A percentile compares a stretch with the other conserved stretches of the same genome.
Conservation (phyloP, 2,113 vertebrate genomes). For the Passer domesticus region DNA sequence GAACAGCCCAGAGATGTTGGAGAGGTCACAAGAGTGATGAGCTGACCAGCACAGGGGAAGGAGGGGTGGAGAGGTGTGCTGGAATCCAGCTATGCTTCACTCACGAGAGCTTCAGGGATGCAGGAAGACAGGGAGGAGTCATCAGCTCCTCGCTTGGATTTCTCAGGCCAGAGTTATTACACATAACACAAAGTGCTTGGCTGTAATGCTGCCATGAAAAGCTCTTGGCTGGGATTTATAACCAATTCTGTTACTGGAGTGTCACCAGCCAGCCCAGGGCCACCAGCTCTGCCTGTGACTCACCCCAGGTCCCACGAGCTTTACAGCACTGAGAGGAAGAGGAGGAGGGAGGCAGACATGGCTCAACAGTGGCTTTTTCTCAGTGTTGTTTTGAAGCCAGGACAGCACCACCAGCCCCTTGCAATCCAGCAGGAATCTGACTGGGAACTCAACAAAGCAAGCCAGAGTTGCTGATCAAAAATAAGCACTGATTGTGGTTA, state of each 20-base stretch:
- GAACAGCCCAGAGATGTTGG: background rate
- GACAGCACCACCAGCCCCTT: background rate
- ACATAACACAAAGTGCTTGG: background rate
- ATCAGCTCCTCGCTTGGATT: background rate
- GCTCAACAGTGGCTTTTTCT: background rate
- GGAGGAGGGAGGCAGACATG: background rate
- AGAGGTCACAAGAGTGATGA: background rate
- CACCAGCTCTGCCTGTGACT: rapidly evolving
- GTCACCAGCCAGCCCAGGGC: background rate
- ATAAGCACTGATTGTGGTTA: background rate
- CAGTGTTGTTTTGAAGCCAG: background rate
- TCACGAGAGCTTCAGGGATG: background rate
- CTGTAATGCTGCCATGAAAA: background rate
- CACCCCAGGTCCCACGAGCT: background rate
- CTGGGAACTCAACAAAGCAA: background rate
- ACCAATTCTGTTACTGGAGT: background rate
- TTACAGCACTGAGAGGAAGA: rapidly evolving
- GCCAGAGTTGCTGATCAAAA: background rate
- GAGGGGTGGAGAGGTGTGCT: background rate
- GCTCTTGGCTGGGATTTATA: background rate
- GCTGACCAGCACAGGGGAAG: background rate
- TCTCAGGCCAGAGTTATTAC: background rate
- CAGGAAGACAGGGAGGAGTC: background rate
- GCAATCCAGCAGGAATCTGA: background rate
- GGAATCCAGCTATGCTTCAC: background rate